These are phyloP conservation scores for Tortricodes alternella DNA, from an alignment of 2,888 invertebrate species.

Conservation along the genomic window DNA sequence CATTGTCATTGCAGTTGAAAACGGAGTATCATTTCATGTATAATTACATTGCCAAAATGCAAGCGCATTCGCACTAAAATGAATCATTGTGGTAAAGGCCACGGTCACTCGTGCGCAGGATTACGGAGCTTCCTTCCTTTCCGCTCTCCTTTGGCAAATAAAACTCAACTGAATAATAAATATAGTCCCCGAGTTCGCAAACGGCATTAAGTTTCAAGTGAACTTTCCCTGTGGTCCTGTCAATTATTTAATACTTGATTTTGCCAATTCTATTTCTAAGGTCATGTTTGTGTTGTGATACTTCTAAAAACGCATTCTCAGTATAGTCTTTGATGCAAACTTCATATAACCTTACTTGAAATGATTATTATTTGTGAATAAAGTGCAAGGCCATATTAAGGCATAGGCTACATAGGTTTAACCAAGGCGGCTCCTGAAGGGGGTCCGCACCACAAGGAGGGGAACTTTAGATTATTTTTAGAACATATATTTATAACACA, in stretches of 20 bases:
- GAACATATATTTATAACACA: too few species aligned
- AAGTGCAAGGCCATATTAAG: too few species aligned
- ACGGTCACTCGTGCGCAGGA: conserved; percentile 48
- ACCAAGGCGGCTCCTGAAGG: too few species aligned
- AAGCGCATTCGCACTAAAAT: conserved; percentile 44
- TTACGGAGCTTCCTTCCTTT: conserved; percentile 49
- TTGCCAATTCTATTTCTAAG: neutral
- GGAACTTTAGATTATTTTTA: too few species aligned
- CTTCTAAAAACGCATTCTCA: too few species aligned
- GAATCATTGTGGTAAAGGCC: conserved; percentile 44
- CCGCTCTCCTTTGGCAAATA: conserved; percentile 2
- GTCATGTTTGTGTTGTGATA: neutral
- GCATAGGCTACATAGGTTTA: too few species aligned
- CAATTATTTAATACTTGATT: conserved; percentile 10
- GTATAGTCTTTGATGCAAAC: too few species aligned
- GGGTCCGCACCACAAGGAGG: too few species aligned
- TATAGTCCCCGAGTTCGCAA: conserved; percentile 8
- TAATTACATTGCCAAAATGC: conserved; percentile 23
- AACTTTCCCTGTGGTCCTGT: conserved; percentile 12
- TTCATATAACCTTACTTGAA: too few species aligned
- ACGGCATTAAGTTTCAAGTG: neutral
- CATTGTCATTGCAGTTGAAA: too few species aligned
- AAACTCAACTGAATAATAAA: conserved; percentile 25
- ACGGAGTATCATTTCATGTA: too few species aligned
- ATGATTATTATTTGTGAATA: too few species aligned